These are phyloP conservation scores for Leucoma salicis DNA, from an alignment of 2,888 invertebrate genomes.

Conservation along the genomic window DNA sequence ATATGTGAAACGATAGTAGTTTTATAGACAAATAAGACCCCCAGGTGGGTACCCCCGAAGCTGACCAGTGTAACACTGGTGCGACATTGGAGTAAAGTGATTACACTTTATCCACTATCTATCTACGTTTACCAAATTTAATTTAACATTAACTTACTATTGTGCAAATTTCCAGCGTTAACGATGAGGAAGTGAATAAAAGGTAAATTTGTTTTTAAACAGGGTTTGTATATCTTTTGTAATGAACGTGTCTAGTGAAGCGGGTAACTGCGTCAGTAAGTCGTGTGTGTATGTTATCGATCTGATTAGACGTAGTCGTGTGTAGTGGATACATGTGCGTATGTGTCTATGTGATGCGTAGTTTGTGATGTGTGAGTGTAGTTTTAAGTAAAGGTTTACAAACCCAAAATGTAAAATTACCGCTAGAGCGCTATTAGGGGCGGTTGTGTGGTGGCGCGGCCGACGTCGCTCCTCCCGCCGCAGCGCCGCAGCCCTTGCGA, in stretches of 20 bases:
- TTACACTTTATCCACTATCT: conserved; percentile 34
- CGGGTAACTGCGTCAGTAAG: conserved; percentile 24
- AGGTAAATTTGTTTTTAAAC: conserved; percentile 56
- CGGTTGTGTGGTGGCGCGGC: conserved; percentile 72
- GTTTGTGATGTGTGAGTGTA: conserved; percentile 41
- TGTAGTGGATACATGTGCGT: conserved; percentile 30
- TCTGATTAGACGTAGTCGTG: conserved; percentile 28
- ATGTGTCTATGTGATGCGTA: conserved; percentile 24
- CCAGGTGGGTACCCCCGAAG: conserved; percentile 30
- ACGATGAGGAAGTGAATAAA: conserved; percentile 62
- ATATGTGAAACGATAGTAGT: conserved; percentile 29
- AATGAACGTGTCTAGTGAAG: conserved; percentile 38
- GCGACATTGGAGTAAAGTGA: conserved; percentile 22
- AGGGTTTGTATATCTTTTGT: conserved; percentile 79
- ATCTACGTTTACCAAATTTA: conserved; percentile 47
- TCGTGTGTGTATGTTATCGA: conserved; percentile 29
- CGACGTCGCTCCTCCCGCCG: conserved; percentile 77
- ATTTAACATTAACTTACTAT: conserved; percentile 57
- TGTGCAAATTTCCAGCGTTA: conserved; percentile 72
- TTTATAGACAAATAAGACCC: conserved; percentile 24
- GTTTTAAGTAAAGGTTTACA: conserved; percentile 81
- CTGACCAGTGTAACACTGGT: conserved; percentile 29
- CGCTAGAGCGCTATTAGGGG: conserved; percentile 80
- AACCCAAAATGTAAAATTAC: conserved; percentile 81
- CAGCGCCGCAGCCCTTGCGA: conserved; percentile 82